Conservation (phyloP, 1,140 invertebrate genomes). For the Thaumatotibia leucotreta region DNA sequence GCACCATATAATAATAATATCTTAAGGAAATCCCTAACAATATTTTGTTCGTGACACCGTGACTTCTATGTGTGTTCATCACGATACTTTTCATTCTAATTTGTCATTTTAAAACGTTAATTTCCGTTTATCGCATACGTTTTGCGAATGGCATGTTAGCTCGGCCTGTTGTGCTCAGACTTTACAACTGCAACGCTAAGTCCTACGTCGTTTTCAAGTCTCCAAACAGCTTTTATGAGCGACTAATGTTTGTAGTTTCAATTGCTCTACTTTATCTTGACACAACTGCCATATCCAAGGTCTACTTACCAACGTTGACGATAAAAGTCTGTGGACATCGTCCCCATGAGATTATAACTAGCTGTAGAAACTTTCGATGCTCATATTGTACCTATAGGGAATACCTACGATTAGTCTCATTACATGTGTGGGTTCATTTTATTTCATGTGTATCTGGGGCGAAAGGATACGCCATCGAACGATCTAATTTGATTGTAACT, state of each 20-base stretch:
- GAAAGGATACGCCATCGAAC: background rate
- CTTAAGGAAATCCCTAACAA: too few species aligned
- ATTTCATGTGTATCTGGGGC: background rate
- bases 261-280: background rate
- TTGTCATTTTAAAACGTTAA: too few species aligned
- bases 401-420: background rate
- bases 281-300: background rate
- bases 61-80: too few species aligned
- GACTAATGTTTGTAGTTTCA: background rate
- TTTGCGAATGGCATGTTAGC: too few species aligned
- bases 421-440: conserved; percentile 3
- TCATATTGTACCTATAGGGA: background rate
- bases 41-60: too few species aligned
- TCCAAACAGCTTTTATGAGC: background rate
- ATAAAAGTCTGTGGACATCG: background rate
- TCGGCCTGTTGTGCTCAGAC: too few species aligned
- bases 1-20: too few species aligned
- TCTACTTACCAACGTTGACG: background rate
- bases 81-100: too few species aligned
- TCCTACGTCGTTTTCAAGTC: background rate
- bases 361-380: background rate
- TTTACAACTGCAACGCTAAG: background rate
- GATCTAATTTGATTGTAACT: background rate
- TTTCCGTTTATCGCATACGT: too few species aligned
- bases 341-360: background rate